Evolutionary conservation across 2,113 vertebrate species (phyloP).

Genomic region (Okapia johnstoni): DNA sequence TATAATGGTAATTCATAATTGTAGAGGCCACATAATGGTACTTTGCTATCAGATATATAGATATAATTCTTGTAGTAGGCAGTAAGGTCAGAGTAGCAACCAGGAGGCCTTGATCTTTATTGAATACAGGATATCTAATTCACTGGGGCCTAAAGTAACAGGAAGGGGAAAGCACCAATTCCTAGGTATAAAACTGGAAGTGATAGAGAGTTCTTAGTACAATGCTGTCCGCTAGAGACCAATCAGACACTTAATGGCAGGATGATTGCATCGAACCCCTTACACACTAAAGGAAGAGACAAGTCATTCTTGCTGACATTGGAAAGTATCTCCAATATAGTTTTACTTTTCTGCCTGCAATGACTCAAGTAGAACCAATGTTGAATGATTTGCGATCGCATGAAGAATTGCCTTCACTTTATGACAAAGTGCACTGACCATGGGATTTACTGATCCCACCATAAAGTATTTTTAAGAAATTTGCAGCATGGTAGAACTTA

Average conservation of each 20-base stretch:
- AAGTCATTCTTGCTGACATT: not conserved
- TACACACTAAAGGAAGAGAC: not conserved
- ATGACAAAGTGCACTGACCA: not conserved
- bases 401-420: not conserved
- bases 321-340: not conserved
- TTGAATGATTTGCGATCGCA: not conserved
- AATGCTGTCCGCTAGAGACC: not conserved
- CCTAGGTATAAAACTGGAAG: not conserved
- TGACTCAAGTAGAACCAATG: not conserved
- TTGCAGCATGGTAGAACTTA: not conserved
- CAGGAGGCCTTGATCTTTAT: not conserved
- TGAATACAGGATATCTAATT: not conserved
- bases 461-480: not conserved
- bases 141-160: not conserved
- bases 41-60: not conserved
- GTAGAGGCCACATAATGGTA: not conserved
- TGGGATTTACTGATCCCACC: not conserved
- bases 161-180: not conserved
- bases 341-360: not conserved
- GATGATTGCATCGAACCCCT: not conserved
- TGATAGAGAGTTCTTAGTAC: not conserved
- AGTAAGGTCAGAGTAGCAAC: not conserved
- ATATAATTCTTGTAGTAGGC: not conserved
- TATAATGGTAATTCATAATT: not conserved
- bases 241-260: not conserved